Base-by-base conservation (phyloP, 2,888 invertebrate species). In the Apocheima hispidaria region DNA sequence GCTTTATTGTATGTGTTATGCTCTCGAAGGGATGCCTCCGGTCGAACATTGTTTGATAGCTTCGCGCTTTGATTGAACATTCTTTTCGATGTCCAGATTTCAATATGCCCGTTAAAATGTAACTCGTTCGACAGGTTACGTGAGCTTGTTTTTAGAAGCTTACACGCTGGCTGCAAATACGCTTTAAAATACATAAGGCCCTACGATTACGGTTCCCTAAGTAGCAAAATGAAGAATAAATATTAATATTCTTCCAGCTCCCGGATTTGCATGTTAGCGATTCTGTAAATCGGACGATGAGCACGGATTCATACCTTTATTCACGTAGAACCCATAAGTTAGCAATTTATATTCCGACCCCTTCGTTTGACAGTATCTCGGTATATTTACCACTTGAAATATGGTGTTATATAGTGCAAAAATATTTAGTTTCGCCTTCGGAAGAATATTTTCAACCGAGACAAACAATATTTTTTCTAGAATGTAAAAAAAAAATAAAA, bases 301-400 rank as follows among this genome's bases (percentile, higher is more conserved):
- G 50, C 63, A 63, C 48, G 57, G 50, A 72, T 75, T 73, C 63
- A 72, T 77, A 71, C 70, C 59, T 80, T 79, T 76, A 72, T 78
- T 73, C 71, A 62, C 55, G 54, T 51, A 23, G 20, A 46, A 21
- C 33, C 60, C 30, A 55, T 55, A 55, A 67, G 73, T 60, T 60
- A 35, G 48, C 60, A 48, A 60, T 60, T 60, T 60, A 60, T 54
- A 60, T 54, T 57, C 60, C 40, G 59, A 61, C 67, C 69, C 73
- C 64, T 75, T 68, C 62, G 67, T 74, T 72, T 73, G 64, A 66
- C 63, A 67, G 62, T 71, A 69, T 58, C 20, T 43, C 16, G 48
- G 48, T 33, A 28, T 55, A 48, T 72, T 71, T 73, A 36, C 65
- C 26, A 60, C 66, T 54, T 53, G 53, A 53, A 36, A 23, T 44